A percentile compares a stretch with the other conserved stretches of the same genome.
phyloP scores from a whole-genome alignment of 2,888 invertebrate species.

The Andrena chrysosceles region DNA sequence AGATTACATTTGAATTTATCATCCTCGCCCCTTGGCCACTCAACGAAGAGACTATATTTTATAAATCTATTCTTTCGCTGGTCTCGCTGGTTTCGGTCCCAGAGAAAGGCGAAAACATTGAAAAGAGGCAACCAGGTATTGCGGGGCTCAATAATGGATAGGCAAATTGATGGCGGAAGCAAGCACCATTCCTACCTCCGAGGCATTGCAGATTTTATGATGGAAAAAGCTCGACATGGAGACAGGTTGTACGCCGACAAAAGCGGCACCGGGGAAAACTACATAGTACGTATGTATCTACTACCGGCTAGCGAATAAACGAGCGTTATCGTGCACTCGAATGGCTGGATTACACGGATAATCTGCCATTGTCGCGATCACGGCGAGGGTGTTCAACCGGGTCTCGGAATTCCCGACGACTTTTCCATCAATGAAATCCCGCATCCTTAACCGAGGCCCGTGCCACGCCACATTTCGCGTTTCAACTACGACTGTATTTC shows the following conservation, averaged over 20 bases:
- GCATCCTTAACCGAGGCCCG: not conserved
- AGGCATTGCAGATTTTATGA: not conserved
- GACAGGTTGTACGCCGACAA: not conserved
- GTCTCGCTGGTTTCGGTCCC: too few species aligned
- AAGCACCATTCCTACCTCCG: not conserved
- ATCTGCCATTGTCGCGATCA: conserved; percentile 17
- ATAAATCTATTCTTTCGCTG: too few species aligned
- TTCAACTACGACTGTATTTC: conserved; percentile 24
- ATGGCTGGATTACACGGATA: conserved; percentile 6
- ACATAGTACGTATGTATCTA: not conserved
- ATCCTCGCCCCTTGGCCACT: not conserved
- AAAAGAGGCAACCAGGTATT: not conserved
- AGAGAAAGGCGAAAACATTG: not conserved
- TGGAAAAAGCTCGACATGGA: not conserved
- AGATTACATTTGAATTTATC: conserved; percentile 44
- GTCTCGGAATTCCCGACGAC: conserved; percentile 1
- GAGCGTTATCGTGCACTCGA: conserved; percentile 13
- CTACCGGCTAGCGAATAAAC: not conserved
- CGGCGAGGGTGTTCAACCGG: conserved; percentile 3
- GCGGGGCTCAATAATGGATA: not conserved
- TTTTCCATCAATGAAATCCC: conserved; percentile 7
- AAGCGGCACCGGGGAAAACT: not conserved
- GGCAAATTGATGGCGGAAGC: not conserved
- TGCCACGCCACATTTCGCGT: not conserved
- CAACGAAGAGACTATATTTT: too few species aligned